A percentile compares a stretch with the other conserved stretches of the same genome.
These are phyloP conservation scores for Hestina assimilis DNA, from an alignment of 1,140 invertebrate genomes.

Conservation along the genomic window DNA sequence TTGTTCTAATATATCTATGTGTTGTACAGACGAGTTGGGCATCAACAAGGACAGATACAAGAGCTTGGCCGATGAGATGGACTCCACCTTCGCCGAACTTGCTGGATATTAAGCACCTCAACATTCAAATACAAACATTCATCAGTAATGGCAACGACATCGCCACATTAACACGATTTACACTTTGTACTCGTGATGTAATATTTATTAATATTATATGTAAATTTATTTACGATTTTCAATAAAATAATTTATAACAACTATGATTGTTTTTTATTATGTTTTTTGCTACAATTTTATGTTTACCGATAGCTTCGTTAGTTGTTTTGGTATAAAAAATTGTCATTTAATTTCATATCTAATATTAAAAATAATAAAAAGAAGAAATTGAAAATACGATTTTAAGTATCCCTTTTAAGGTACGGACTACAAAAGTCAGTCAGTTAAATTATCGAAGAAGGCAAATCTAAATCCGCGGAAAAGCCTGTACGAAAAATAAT, in stretches of 20 bases:
- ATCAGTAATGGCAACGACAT: constrained; percentile 30
- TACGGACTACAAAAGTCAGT: too few relatives aligned
- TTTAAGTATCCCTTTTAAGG: too few relatives aligned
- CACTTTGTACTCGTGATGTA: constrained; percentile 65
- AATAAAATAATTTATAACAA: constrained; percentile 77
- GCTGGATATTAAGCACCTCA: constrained; percentile 85
- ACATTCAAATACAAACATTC: constrained; percentile 44
- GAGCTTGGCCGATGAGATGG: constrained; percentile 96
- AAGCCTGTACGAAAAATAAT: too few relatives aligned
- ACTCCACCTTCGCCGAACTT: constrained; percentile 98
- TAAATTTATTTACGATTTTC: constrained; percentile 79
- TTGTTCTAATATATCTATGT: constrained; percentile 13
- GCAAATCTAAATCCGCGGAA: too few relatives aligned
- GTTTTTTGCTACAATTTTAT: background rate
- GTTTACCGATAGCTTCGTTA: too few relatives aligned
- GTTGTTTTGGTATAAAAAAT: too few relatives aligned
- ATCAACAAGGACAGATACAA: constrained; percentile 99
- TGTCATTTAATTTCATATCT: too few relatives aligned
- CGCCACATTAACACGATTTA: constrained; percentile 40
- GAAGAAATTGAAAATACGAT: too few relatives aligned
- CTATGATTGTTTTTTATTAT: constrained; percentile 23
- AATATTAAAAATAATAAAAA: too few relatives aligned
- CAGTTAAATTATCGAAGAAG: too few relatives aligned
- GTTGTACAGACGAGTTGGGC: constrained; percentile 93
- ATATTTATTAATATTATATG: constrained; percentile 78